phyloP scores from a whole-genome alignment of 2,113 vertebrate species.

The Brachyistius frenatus region DNA sequence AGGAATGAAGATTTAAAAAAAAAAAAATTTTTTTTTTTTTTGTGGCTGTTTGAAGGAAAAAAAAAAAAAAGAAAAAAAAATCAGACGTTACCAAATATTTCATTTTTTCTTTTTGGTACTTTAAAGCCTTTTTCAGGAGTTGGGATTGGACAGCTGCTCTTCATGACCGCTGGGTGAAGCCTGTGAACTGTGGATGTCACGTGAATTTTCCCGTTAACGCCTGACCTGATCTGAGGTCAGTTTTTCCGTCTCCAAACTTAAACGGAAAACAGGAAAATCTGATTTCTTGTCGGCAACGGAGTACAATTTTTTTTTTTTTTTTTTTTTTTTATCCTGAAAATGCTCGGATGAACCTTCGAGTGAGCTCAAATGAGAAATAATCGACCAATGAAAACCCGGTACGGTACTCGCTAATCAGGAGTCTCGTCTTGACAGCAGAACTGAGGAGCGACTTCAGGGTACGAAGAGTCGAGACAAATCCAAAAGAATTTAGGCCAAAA shows the following conservation, averaged over 20 bases:
- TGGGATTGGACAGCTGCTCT: constrained; percentile 7
- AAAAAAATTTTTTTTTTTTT: background rate
- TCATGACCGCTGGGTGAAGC: constrained; percentile 24
- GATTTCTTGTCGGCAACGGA: background rate
- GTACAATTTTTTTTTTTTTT: too few species aligned
- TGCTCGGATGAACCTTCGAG: background rate
- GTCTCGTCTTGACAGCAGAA: constrained; percentile 10
- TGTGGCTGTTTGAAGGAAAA: constrained; percentile 24
- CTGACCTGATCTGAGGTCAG: constrained; percentile 39
- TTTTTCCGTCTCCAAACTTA: background rate
- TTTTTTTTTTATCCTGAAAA: background rate
- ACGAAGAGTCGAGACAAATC: constrained; percentile 38
- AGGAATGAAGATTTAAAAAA: constrained; percentile 20
- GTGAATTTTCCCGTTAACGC: background rate
- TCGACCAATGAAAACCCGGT: constrained; percentile 44
- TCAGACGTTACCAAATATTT: constrained; percentile 21
- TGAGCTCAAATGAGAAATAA: constrained; percentile 16
- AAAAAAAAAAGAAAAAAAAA: background rate
- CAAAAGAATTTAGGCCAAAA: constrained; percentile 41
- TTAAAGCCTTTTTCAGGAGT: background rate
- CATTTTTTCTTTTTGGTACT: constrained; percentile 29
- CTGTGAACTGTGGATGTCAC: constrained; percentile 18
- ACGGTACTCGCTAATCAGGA: constrained; percentile 55
- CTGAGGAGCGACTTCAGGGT: constrained; percentile 51
- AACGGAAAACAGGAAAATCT: background rate